Evolutionary conservation across 2,113 vertebrate genomes (phyloP), one percentile per base, ranked within the genome.

Genomic region (Panthera tigris): DNA sequence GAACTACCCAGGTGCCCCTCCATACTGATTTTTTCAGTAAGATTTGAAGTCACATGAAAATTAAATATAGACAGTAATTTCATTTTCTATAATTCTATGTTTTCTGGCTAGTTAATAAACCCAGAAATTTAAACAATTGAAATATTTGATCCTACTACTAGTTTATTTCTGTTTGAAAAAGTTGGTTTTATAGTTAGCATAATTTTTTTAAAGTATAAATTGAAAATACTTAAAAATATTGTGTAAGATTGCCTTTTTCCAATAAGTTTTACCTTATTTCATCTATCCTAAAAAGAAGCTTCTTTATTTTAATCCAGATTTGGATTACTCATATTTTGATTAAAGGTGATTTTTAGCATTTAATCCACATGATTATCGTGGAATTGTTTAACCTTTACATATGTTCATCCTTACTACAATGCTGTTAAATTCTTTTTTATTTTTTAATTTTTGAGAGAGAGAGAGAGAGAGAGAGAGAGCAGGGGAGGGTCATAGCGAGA

Each of bases 121-220:
- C 29, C 41, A 92, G 36, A 29, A 82, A 86, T 68, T 48, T 31
- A 68, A 97, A 50, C 5, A 87, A 33, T 41, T 96, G 5, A 66
- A 61, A n/a, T 76, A 81, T 25, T 86, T 88, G 9, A 89, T 88
- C 45, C 10, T 91, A 48, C n/a, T 90, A 27, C 52, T 81, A 87
- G n/a, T n/a, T 82, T 92, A 41, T 71, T 96, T 92, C 25, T 91
- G 3, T 93, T 97, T 91, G 23, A 39, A 97, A 97, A 86, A 25
- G 18, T 89, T 45, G 4, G 2, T 87, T 95, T 78, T 15, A 73
- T 81, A 94, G 66, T 80, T 88, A 88, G 39, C 41, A 36, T 93
- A 78, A 81, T 76, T 90, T 83, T 93, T 55, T 63, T 79, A n/a
- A 94, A 90, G 18, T 48, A 1, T 11, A 50, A 31, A 25, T 83